phyloP scores from a whole-genome alignment of 2,113 vertebrate species.

The Sylvietta virens region DNA sequence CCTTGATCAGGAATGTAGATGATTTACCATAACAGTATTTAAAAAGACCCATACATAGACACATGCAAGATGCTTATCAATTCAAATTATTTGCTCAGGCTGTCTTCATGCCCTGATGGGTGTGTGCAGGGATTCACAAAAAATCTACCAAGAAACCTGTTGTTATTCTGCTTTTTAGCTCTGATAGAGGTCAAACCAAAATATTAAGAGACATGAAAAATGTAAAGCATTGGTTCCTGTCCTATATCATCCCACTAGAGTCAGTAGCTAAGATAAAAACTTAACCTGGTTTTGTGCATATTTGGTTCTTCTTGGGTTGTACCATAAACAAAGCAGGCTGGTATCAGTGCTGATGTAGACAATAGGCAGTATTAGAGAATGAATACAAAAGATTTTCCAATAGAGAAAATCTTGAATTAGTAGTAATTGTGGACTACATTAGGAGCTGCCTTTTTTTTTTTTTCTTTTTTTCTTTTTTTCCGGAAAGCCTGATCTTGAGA shows the following conservation, averaged over 20 bases:
- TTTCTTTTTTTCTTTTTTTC: fast-evolving
- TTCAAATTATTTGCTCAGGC: background rate
- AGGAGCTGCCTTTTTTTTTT: background rate
- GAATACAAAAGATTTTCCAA: background rate
- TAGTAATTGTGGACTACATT: background rate
- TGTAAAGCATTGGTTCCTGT: fast-evolving
- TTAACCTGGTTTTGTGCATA: fast-evolving
- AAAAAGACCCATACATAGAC: fast-evolving
- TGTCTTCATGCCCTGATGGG: background rate
- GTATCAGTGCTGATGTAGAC: background rate
- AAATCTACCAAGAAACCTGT: background rate
- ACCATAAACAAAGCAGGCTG: background rate
- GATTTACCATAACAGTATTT: background rate
- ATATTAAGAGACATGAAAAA: background rate
- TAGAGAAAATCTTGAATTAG: background rate
- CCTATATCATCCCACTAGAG: fast-evolving
- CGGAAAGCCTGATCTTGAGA: background rate
- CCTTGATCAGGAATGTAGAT: background rate
- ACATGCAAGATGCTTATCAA: background rate
- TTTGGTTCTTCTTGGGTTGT: background rate
- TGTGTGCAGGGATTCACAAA: background rate
- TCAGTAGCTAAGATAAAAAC: background rate
- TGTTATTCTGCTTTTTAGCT: background rate
- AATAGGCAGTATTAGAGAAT: background rate
- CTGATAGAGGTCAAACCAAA: background rate